Evolutionary conservation across 1,140 invertebrate species (phyloP).

Genomic region (Tribolium madens): DNA sequence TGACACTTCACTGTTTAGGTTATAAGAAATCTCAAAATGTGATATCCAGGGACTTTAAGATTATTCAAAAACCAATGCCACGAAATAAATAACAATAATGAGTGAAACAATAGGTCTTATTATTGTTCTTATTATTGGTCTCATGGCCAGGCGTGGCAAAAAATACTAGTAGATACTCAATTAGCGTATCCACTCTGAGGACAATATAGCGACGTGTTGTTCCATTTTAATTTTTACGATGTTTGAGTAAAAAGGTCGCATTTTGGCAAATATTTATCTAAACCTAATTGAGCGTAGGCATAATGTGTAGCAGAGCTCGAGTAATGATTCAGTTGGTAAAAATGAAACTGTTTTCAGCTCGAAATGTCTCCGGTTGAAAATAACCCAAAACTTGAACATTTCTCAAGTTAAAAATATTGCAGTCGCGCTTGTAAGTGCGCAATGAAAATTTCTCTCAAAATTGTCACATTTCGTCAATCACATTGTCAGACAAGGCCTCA

Average conservation of each 20-base stretch:
- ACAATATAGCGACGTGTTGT: constrained; percentile 1
- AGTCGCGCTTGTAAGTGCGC: constrained; percentile 2
- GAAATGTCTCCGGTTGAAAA: constrained; percentile 18
- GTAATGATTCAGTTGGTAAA: constrained; percentile 15
- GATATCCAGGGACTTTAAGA: not conserved
- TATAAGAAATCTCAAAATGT: not conserved
- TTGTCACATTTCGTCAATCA: too few relatives aligned
- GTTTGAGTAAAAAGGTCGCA: constrained; percentile 27
- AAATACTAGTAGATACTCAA: constrained; percentile 9
- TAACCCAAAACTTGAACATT: constrained; percentile 11
- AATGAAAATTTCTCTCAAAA: not conserved
- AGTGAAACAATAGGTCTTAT: constrained; percentile 3
- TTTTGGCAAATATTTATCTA: constrained; percentile 19
- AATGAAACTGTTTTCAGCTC: constrained; percentile 17
- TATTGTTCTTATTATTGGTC: constrained; percentile 2
- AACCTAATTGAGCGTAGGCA: constrained; percentile 9
- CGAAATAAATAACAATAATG: constrained; percentile 9
- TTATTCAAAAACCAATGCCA: too few relatives aligned
- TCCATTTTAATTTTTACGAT: constrained; percentile 25
- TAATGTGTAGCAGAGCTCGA: constrained; percentile 1
- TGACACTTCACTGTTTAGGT: too few relatives aligned
- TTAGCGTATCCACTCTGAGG: constrained; percentile 5
- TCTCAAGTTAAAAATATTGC: constrained; percentile 29
- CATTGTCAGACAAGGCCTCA: not conserved
- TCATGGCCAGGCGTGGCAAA: constrained; percentile 10